Evolutionary conservation across 2,113 vertebrate genomes (phyloP).

Genomic region (Phylloscopus trochilus): DNA sequence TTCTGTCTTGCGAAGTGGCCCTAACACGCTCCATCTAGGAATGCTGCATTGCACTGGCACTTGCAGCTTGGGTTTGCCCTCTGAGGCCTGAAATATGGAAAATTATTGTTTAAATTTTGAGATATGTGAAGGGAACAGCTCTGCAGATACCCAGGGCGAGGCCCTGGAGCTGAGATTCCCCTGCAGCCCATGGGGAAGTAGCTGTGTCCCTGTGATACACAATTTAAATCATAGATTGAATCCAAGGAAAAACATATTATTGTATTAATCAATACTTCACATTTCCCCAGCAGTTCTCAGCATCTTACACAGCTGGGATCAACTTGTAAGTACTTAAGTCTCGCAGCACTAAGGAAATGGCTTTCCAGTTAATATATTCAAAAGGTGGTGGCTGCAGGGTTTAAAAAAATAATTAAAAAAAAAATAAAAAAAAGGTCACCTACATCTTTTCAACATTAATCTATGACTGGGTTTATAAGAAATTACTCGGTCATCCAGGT

Average conservation of each 20-base stretch:
- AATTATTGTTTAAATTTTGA: not conserved
- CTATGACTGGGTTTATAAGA: conserved; percentile 40
- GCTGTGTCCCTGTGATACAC: not conserved
- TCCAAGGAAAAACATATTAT: not conserved
- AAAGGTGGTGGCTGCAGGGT: not conserved
- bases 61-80: not conserved
- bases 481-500: conserved; percentile 57
- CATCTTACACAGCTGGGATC: not conserved
- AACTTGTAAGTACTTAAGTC: not conserved
- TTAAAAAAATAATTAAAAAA: not conserved
- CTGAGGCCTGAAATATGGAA: not conserved
- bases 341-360: not conserved
- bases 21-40: not conserved
- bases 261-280: not conserved
- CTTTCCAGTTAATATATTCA: conserved; percentile 2
- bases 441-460: conserved; percentile 46
- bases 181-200: not conserved
- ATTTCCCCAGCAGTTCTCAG: not conserved
- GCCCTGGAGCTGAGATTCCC: not conserved
- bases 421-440: not conserved
- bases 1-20: not conserved
- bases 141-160: not conserved
- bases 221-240: not conserved
- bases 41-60: not conserved
- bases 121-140: not conserved